A percentile compares a stretch with the other conserved stretches of the same genome.
phyloP scores from a whole-genome alignment of 2,888 invertebrate species.

The Calameuta pallipes region DNA sequence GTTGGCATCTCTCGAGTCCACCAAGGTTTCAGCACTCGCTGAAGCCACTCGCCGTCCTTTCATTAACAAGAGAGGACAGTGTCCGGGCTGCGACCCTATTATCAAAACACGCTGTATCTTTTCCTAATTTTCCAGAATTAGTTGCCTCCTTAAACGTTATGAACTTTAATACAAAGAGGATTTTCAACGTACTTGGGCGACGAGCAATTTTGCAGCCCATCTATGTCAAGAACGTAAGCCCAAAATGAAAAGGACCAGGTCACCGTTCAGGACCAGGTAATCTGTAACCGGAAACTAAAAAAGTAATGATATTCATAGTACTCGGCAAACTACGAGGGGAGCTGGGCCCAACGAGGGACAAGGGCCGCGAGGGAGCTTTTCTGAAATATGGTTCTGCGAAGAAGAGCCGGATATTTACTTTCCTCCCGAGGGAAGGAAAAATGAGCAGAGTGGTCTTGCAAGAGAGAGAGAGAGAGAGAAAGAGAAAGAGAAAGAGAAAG shows the following conservation, averaged over 20 bases:
- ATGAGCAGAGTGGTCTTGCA: background rate
- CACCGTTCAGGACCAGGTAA: conserved; percentile 15
- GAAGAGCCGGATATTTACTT: conserved; percentile 35
- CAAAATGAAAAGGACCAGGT: conserved; percentile 9
- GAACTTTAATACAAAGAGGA: no score
- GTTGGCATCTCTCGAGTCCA: no score
- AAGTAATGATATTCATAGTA: conserved; percentile 35
- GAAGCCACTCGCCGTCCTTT: no score
- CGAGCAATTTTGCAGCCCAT: background rate
- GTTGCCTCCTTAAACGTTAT: no score
- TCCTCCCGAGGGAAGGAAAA: conserved; percentile 19
- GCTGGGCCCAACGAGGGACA: background rate
- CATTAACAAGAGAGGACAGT: no score
- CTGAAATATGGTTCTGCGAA: conserved; percentile 29
- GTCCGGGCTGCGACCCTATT: no score
- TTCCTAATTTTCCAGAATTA: no score
- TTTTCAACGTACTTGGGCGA: no score
- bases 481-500: no score
- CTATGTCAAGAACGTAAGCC: conserved; percentile 18
- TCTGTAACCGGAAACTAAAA: conserved; percentile 22
- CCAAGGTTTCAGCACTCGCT: no score
- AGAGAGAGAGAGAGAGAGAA: no score
- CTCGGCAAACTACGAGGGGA: conserved; percentile 14
- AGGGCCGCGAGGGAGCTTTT: conserved; percentile 15
- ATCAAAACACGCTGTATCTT: no score